These are phyloP conservation scores for Lampropteryx suffumata DNA, from an alignment of 2,888 invertebrate species.

Conservation along the genomic window DNA sequence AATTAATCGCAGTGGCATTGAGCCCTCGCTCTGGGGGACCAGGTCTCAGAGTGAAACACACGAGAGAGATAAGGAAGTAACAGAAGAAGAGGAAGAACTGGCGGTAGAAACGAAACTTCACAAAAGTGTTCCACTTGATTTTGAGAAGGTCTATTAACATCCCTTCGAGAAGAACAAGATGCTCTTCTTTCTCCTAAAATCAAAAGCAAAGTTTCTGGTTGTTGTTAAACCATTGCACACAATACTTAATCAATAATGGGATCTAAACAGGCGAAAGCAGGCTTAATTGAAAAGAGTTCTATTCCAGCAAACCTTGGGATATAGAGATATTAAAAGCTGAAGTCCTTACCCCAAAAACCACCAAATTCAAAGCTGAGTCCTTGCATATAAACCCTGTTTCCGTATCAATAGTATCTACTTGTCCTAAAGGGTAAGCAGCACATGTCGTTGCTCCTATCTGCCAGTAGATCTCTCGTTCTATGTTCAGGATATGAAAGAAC, in stretches of 20 bases:
- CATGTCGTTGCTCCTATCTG: conserved; percentile 98
- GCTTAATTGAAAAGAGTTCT: too few species aligned
- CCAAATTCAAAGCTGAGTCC: conserved; percentile 96
- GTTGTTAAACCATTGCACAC: too few species aligned
- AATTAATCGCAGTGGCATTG: conserved; percentile 61
- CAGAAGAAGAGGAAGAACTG: conserved; percentile 95
- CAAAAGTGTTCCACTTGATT: conserved; percentile 99
- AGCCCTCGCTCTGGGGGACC: conserved; percentile 86
- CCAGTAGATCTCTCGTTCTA: conserved; percentile 98
- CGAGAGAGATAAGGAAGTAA: conserved; percentile 94
- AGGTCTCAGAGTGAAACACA: conserved; percentile 95
- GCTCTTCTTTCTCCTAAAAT: conserved; percentile 93
- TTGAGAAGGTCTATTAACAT: conserved; percentile 95
- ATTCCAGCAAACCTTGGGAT: too few species aligned
- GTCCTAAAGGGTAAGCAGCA: conserved; percentile 97
- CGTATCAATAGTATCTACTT: conserved; percentile 97
- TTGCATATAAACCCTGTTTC: conserved; percentile 96
- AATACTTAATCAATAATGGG: too few species aligned
- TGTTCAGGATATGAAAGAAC: conserved; percentile 98
- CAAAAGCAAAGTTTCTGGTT: not conserved
- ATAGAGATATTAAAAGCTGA: not conserved
- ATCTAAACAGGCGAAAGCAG: too few species aligned
- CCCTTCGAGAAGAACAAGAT: conserved; percentile 97
- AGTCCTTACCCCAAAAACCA: conserved; percentile 94
- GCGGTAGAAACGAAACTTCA: conserved; percentile 95